These are phyloP conservation scores for Amphilophus citrinellus DNA, from an alignment of 2,113 vertebrate species.

Conservation along the genomic window DNA sequence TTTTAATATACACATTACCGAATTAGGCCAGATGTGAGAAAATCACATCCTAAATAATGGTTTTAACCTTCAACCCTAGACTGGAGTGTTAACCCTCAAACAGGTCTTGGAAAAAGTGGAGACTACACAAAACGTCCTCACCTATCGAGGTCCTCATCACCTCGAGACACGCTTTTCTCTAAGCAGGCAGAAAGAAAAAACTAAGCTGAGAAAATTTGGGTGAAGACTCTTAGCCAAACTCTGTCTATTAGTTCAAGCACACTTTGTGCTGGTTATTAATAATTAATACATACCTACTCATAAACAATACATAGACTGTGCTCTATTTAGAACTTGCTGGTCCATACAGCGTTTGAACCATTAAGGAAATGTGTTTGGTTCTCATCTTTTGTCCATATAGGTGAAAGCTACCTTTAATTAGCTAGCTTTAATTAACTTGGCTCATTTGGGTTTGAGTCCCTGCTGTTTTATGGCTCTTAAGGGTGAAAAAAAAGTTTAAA, in stretches of 20 bases:
- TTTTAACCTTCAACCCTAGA: no score
- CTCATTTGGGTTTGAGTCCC: background rate
- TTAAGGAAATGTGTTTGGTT: background rate
- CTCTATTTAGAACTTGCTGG: background rate
- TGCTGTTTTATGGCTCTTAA: background rate
- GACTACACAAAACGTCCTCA: background rate
- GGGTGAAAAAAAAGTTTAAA: fast-evolving
- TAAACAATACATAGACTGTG: background rate
- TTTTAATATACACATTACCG: background rate
- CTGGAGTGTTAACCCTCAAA: no score
- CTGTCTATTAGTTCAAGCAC: background rate
- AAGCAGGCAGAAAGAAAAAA: background rate
- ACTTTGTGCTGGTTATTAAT: background rate
- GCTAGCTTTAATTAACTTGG: background rate
- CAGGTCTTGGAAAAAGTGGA: background rate
- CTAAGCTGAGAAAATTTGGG: background rate
- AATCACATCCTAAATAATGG: background rate
- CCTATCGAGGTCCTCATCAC: background rate
- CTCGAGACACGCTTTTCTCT: background rate
- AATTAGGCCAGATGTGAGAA: background rate
- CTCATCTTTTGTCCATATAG: background rate
- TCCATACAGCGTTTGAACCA: background rate
- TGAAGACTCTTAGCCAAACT: background rate
- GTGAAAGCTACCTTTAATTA: background rate
- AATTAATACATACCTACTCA: background rate